Evolutionary conservation across 2,888 invertebrate species (phyloP).

Genomic region (Zaprionus bogoriensis): DNA sequence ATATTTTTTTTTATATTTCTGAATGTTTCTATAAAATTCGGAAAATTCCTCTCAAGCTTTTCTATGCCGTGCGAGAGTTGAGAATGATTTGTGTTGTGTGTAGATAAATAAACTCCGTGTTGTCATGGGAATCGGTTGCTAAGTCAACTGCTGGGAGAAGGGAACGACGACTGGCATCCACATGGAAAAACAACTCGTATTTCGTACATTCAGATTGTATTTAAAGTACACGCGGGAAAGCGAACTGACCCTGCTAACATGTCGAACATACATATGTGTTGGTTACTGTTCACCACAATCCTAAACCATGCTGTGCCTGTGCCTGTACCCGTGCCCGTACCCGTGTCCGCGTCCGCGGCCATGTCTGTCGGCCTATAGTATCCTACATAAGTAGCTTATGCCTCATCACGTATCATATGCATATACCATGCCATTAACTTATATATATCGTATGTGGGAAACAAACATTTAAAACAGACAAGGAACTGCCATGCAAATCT

Average conservation of each 20-base stretch:
- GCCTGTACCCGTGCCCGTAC: too few species aligned
- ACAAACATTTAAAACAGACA: not conserved
- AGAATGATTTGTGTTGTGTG: constrained; percentile 2
- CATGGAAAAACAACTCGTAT: not conserved
- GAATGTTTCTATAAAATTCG: not conserved
- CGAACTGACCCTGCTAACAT: too few species aligned
- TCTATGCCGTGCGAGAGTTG: not conserved
- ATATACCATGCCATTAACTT: not conserved
- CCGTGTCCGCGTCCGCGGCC: too few species aligned
- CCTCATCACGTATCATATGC: not conserved
- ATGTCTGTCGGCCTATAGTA: too few species aligned
- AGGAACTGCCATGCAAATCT: not conserved
- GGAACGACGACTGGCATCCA: not conserved
- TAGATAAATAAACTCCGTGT: constrained; percentile 24
- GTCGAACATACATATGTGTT: too few species aligned
- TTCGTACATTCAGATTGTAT: constrained; percentile 40
- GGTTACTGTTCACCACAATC: too few species aligned
- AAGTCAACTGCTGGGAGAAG: not conserved
- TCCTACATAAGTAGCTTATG: not conserved
- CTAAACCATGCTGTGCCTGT: too few species aligned
- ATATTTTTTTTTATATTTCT: constrained; percentile 35
- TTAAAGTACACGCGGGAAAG: too few species aligned
- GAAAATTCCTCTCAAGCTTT: not conserved
- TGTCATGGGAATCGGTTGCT: constrained; percentile 36
- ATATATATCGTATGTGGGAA: not conserved